These are phyloP conservation scores for mouse (Mus musculus) DNA, from an alignment of 2,113 vertebrate genomes.

Conservation along the genomic window DNA sequence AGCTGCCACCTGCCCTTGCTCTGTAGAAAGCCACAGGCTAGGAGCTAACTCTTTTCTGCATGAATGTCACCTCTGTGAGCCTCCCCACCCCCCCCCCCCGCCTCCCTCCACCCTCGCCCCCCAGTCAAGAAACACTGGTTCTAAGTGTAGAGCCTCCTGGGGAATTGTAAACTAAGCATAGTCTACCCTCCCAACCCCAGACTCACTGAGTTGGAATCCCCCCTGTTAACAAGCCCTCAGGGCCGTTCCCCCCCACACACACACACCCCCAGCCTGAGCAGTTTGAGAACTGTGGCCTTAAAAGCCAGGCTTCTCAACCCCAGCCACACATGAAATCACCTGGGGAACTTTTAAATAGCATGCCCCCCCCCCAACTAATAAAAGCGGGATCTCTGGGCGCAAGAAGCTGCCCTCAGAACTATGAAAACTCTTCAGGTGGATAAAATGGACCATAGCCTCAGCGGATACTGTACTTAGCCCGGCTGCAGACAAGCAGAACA, in stretches of 20 bases:
- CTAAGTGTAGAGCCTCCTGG: background rate
- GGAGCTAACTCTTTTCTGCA: background rate
- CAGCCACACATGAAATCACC: background rate
- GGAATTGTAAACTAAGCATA: background rate
- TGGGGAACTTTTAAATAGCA: background rate
- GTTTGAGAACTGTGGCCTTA: background rate
- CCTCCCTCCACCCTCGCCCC: background rate
- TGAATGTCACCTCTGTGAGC: background rate
- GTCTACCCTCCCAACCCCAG: background rate
- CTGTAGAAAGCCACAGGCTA: background rate
- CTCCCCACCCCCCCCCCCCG: background rate
- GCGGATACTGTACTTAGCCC: accelerated
- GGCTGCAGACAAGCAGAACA: accelerated
- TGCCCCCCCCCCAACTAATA: background rate
- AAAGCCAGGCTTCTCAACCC: background rate
- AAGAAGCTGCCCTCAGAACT: background rate
- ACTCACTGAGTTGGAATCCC: background rate
- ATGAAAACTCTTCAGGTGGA: background rate
- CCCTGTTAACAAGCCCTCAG: background rate
- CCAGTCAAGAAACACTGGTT: background rate
- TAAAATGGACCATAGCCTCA: background rate
- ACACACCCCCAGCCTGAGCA: background rate
- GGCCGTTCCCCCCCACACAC: background rate
- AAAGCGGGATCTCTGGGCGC: background rate
- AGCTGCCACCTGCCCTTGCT: background rate